Conservation (phyloP, 35 echinoderm and acorn worm genomes). For the Lytechinus variegatus region DNA sequence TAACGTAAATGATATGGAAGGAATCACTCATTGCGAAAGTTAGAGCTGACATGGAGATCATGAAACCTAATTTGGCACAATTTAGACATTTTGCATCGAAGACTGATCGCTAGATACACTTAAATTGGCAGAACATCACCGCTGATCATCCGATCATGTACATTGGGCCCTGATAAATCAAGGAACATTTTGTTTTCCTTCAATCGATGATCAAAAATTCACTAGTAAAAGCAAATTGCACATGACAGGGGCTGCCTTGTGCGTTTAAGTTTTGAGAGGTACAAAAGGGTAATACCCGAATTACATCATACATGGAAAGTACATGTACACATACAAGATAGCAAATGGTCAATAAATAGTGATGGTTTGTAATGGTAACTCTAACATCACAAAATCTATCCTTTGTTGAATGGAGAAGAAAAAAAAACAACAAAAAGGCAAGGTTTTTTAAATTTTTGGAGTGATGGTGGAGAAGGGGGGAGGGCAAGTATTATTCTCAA, state of each 20-base stretch:
- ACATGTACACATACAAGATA: not conserved
- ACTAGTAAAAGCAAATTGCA: not conserved
- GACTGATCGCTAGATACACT: not conserved
- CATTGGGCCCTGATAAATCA: not conserved
- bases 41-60: not conserved
- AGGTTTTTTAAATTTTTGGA: not conserved
- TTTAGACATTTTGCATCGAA: not conserved
- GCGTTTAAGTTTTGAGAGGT: not conserved
- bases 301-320: not conserved
- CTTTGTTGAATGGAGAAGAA: too few species aligned
- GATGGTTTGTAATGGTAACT: not conserved
- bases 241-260: not conserved
- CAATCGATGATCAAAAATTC: not conserved
- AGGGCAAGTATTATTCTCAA: not conserved
- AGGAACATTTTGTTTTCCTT: not conserved
- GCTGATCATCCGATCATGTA: not conserved
- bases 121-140: constrained; percentile 1
- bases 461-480: constrained; percentile 30
- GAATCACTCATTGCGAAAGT: not conserved
- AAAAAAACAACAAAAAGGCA: not conserved
- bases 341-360: constrained; percentile 18
- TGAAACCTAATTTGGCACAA: constrained; percentile 18
- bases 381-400: not conserved
- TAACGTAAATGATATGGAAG: not conserved
- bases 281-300: not conserved